Evolutionary conservation across 2,888 invertebrate genomes (phyloP), one percentile per base, ranked within the genome.

Genomic region (Rhodophaea formosa): DNA sequence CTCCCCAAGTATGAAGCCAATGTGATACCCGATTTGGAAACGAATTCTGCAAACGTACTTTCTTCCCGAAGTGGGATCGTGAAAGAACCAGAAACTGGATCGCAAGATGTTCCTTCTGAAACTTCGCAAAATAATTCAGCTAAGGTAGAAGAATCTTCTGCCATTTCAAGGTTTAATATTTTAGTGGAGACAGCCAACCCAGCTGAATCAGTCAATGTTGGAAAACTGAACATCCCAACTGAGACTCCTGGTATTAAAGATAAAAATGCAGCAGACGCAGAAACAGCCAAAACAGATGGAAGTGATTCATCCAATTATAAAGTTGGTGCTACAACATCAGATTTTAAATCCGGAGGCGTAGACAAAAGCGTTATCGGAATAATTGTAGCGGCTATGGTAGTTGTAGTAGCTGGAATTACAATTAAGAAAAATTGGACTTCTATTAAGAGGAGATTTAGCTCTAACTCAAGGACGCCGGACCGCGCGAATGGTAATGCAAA

Each of bases 361-460:
- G 79, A 92, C 74, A 91, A 92, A 85, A 86, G 92, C 74, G 74
- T 92, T 3, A 86, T 93, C 53, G 90, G 90, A 42, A 79, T 93
- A 17, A 85, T 93, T 32, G 88, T 92, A 15, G 92, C 89, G 6
- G 92, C 92, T 2, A 88, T 92, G 79, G 81, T 92, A 3, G 77
- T 92, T 6, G 87, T 93, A 1, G 84, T 91, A 1, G 91, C 91
- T 12, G 92, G 89, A 14, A 91, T 93, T 55, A 87, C 90, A 12
- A 83, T 92, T 8, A 93, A 92, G 72, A 93, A 92, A 77, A 93
- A 92, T 72, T 92, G 93, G 86, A 92, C 88, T 67, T 88, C 88
- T n/a, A 88, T 92, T 43, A 86, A 69, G 63, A 88, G 84, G 58
- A 71, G 79, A 56, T 90, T 88, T 62, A 81, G 81, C 64, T 87